phyloP scores from a whole-genome alignment of 2,888 invertebrate species.

The Drosophila neutralis region DNA sequence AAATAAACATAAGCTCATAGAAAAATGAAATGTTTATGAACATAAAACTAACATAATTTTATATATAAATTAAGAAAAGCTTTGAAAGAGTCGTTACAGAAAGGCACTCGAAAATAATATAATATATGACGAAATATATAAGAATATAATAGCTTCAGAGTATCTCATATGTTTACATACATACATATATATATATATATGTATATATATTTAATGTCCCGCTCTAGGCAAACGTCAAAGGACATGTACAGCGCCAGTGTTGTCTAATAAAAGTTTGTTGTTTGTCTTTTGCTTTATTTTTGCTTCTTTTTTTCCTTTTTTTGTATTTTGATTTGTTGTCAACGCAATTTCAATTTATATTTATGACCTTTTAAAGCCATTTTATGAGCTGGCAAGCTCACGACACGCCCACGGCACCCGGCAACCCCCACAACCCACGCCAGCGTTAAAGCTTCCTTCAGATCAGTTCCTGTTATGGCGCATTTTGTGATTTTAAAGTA shows the following conservation, averaged over 20 bases:
- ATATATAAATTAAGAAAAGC: no score
- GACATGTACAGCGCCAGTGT: background rate
- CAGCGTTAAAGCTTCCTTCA: background rate
- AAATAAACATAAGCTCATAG: background rate
- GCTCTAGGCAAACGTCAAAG: background rate
- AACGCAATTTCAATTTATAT: slow-evolving; percentile 78
- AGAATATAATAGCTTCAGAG: no score
- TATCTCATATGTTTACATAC: no score
- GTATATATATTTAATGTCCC: background rate
- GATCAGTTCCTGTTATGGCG: slow-evolving; percentile 58
- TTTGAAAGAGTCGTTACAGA: no score
- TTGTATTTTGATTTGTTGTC: slow-evolving; percentile 51
- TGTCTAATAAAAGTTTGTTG: slow-evolving; percentile 38
- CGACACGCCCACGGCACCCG: background rate
- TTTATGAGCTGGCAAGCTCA: slow-evolving; percentile 74
- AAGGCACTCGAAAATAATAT: no score
- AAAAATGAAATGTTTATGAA: background rate
- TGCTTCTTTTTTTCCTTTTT: background rate
- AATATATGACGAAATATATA: no score
- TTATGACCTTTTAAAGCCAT: slow-evolving; percentile 73
- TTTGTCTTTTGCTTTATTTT: slow-evolving; percentile 12
- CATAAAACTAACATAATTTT: no score
- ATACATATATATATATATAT: no score
- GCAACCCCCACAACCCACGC: background rate
- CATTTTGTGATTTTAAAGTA: slow-evolving; percentile 74